Base-by-base conservation (phyloP, 2,888 invertebrate genomes). In the Cryptosula pallasiana region DNA sequence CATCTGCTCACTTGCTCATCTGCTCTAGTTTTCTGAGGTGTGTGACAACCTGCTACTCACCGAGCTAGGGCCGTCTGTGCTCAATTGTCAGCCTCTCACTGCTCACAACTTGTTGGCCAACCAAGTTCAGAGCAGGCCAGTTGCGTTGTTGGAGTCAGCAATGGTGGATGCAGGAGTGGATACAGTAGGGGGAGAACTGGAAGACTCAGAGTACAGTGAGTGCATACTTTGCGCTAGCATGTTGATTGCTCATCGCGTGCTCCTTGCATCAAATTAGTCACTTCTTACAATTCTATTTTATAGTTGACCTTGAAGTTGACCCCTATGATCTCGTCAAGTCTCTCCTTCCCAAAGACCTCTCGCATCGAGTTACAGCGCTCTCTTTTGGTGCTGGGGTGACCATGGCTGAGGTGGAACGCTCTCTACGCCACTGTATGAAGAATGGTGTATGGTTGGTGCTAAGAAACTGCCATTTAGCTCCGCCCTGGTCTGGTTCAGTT, bases 391-490 rank as follows among this genome's bases (percentile, higher is more conserved):
- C 80, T n/a, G 73, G 72, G 55, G 77, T 79, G 69, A 80, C 81
- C 74, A 76, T 79, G 72, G 27, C 75, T 13, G 81, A 81, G 73
- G 77, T 81, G 2, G 75, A 76, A 72, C 77, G 80, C 57, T 80
- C 80, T 1, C 73, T 83, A 58, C 76, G 77, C 36, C 81, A 82
- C 73, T 81, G 81, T 73, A 76, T 81, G 74, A 76, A 78, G 72
- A 76, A 76, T 71, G 82, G 82, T 23, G 78, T 81, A 76, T 83
- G 83, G 83, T 78, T 83, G 23, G 76, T 83, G 5, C 72, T 83
- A 55, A 81, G 83, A 76, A 83, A 83, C 74, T 81, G 81, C 71
- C 82, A 83, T 74, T 77, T 83, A 69, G 77, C 80, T 23, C 77
- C 78, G 71, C 75, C 76, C 70, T 78, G 78, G 69, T 77, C 78